Evolutionary conservation across 2,797 vertebrate genomes (phyloP).

Genomic region (Pogoniulus pusillus): DNA sequence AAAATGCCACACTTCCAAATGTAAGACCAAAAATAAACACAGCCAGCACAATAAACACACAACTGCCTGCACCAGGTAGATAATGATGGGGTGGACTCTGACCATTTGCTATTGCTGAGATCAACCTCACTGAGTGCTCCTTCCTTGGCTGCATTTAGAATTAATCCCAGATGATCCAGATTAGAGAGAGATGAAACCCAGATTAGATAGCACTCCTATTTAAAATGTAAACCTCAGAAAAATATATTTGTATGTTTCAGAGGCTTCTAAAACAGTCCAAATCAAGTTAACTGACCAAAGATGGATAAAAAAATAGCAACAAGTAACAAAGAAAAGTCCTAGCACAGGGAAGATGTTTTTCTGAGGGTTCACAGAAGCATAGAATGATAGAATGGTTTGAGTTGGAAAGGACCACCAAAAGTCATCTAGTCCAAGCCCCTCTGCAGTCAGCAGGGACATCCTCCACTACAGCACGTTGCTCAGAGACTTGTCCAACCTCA

Average conservation of each 20-base stretch:
- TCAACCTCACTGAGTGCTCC: not conserved
- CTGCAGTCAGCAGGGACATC: too few species aligned
- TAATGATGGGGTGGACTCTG: accelerated
- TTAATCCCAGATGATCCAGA: not conserved
- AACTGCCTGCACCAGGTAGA: not conserved
- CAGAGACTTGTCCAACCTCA: too few species aligned
- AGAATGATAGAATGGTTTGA: too few species aligned
- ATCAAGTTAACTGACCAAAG: not conserved
- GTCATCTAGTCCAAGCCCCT: too few species aligned
- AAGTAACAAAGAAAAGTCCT: not conserved
- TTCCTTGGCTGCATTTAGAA: not conserved
- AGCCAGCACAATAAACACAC: not conserved
- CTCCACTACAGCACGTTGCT: too few species aligned
- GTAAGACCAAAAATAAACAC: not conserved
- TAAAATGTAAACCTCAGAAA: constrained; percentile 1
- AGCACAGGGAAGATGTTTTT: not conserved
- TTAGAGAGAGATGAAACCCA: not conserved
- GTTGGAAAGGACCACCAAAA: too few species aligned
- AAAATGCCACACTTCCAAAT: not conserved
- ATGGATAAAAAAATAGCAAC: not conserved
- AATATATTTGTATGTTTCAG: not conserved
- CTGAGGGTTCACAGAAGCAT: not conserved
- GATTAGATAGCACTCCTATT: not conserved
- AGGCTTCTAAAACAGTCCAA: not conserved
- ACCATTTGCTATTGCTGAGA: not conserved